Evolutionary conservation across 2,888 invertebrate species (phyloP).

Genomic region (Zonitis immaculata): DNA sequence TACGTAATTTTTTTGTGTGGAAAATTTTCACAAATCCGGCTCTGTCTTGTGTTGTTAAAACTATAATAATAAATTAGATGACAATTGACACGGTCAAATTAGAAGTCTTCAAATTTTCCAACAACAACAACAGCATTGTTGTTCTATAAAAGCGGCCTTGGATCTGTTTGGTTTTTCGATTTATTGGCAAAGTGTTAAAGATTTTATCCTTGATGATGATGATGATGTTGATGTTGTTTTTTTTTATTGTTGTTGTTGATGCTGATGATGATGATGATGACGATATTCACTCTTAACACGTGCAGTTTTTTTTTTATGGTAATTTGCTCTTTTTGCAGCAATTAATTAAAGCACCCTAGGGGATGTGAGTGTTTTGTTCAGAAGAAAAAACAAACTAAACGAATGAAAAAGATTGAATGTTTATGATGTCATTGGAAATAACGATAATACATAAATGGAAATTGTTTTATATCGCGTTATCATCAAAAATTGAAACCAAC

Average conservation of each 20-base stretch:
- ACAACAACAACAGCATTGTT: not conserved
- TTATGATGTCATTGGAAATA: not conserved
- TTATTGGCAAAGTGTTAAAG: conserved; percentile 9
- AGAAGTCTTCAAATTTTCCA: not conserved
- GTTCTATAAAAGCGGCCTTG: too few species aligned
- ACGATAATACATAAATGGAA: not conserved
- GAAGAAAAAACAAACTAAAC: not conserved
- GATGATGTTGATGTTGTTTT: not conserved
- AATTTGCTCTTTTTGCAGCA: too few species aligned
- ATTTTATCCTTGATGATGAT: conserved; percentile 10
- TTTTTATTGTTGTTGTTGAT: too few species aligned
- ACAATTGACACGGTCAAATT: not conserved
- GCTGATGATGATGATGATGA: too few species aligned
- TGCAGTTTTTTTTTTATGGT: too few species aligned
- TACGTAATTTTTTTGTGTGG: too few species aligned
- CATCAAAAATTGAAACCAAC: too few species aligned
- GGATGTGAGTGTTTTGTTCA: not conserved
- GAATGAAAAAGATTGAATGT: not conserved
- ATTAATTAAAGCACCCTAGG: not conserved
- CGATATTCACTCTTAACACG: not conserved
- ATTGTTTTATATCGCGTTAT: not conserved
- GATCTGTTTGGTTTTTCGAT: conserved; percentile 14
- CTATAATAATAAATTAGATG: not conserved
- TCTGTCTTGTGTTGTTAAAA: too few species aligned
- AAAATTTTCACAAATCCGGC: not conserved